Evolutionary conservation across 2,888 invertebrate genomes (phyloP), one percentile per base, ranked within the genome.

Genomic region (Sarcophaga caerulescens): DNA sequence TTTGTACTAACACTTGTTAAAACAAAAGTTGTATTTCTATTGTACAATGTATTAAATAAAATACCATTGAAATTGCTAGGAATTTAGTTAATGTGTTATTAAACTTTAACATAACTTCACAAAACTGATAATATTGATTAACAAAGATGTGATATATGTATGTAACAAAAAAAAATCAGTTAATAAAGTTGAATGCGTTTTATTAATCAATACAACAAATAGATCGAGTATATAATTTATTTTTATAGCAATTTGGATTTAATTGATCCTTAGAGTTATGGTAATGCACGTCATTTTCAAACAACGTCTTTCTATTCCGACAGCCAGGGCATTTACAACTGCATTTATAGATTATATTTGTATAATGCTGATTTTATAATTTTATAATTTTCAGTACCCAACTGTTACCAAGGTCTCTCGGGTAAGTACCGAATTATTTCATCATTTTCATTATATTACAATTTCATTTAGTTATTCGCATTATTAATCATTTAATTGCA

Each of bases 331-430:
- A 71, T 21, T 65, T 70, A 19, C 6, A 21, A 5, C n/a, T 59
- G 17, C 19, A 19, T 52, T 10, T 8, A 47, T 57, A 45, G 17
- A 63, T 62, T 62, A 71, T 35, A 35, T 59, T 60, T 69, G 59
- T 25, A 47, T 62, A 59, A 60, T 17, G 6, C 47, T 44, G 19
- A 44, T 74, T 84, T 71, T 66, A 52, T 52, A 70, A 3, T 60
- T 81, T 82, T 65, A 52, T 84, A 57, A 70, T 35, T 91, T 91
- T 87, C 91, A 91, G 91, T 90, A 91, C 76, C 91, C 91, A 68
- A 87, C 90, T 68, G 88, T 89, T 80, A 87, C 89, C 70, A 90
- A 87, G 88, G 90, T 90, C 77, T 88, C 91, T 83, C 91, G 91
- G 66, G 91, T 91, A 91, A 91, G 91, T 91, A 89, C 2, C 17